Percentiles rank a stretch among this genome's conserved stretches.
Conservation (phyloP, 2,113 vertebrate genomes). For the Ammodramus savannarum region DNA sequence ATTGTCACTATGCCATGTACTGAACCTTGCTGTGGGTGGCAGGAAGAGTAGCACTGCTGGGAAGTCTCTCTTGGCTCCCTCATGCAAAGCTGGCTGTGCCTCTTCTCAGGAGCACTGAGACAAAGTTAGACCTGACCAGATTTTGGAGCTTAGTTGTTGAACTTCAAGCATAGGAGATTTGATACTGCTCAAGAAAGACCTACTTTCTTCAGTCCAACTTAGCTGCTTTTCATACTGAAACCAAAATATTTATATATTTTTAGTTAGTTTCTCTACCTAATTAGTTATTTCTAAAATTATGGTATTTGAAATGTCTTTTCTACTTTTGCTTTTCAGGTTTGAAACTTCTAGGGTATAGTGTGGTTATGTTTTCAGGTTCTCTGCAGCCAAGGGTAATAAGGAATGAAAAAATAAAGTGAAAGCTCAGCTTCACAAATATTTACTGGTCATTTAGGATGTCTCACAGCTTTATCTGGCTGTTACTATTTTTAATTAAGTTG, state of each 20-base stretch:
- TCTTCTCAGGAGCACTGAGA: background rate
- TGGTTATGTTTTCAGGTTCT: background rate
- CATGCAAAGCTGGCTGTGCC: background rate
- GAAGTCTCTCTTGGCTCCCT: background rate
- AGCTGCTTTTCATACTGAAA: background rate
- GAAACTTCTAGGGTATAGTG: background rate
- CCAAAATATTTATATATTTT: background rate
- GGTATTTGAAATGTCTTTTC: background rate
- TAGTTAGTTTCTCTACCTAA: background rate
- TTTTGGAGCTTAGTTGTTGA: background rate
- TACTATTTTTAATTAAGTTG: background rate
- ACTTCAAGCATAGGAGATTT: background rate
- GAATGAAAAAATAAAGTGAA: background rate
- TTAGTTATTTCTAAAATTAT: background rate
- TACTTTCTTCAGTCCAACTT: background rate
- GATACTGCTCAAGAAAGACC: background rate
- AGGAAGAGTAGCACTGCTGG: background rate
- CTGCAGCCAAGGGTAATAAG: background rate
- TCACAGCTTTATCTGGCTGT: background rate
- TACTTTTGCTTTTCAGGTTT: background rate
- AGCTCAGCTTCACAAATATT: background rate
- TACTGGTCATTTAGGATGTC: background rate
- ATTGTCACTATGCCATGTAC: rapidly evolving
- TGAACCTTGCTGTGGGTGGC: background rate
- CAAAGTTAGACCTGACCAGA: background rate